Evolutionary conservation across 2,888 invertebrate genomes (phyloP).

Genomic region (Oegoconia quadripuncta): DNA sequence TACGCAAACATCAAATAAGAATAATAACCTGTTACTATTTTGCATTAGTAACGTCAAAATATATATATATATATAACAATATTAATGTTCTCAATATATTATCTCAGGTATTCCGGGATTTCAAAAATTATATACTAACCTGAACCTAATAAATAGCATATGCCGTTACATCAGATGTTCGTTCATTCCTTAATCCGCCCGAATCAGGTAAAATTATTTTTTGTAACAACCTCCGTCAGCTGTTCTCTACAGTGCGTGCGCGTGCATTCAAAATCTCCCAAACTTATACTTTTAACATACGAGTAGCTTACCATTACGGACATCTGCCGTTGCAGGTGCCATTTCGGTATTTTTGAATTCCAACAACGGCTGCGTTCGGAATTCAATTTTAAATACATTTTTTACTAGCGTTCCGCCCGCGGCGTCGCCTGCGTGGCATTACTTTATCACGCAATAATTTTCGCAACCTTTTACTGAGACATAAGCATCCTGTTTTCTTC

Average conservation of each 20-base stretch:
- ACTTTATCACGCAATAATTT: constrained; percentile 13
- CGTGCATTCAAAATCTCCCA: constrained; percentile 54
- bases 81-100: too few species aligned
- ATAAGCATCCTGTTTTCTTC: too few species aligned
- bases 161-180: constrained; percentile 51
- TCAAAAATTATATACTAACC: too few species aligned
- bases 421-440: too few species aligned
- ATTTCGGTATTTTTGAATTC: constrained; percentile 48
- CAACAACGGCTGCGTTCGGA: constrained; percentile 30
- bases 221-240: constrained; percentile 48
- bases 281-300: constrained; percentile 44
- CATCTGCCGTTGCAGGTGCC: constrained; percentile 71
- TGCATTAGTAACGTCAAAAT: too few species aligned
- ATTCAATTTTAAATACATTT: constrained; percentile 21
- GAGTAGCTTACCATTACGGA: constrained; percentile 48
- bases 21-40: too few species aligned
- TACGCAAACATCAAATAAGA: too few species aligned
- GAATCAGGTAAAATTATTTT: constrained; percentile 48
- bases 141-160: too few species aligned
- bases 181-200: constrained; percentile 27
- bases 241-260: constrained; percentile 48
- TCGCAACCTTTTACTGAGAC: too few species aligned
- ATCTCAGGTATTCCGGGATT: too few species aligned
- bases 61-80: too few species aligned
- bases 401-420: too few species aligned